Evolutionary conservation across 2,888 invertebrate species (phyloP).

Genomic region (Melinopterus prodromus): DNA sequence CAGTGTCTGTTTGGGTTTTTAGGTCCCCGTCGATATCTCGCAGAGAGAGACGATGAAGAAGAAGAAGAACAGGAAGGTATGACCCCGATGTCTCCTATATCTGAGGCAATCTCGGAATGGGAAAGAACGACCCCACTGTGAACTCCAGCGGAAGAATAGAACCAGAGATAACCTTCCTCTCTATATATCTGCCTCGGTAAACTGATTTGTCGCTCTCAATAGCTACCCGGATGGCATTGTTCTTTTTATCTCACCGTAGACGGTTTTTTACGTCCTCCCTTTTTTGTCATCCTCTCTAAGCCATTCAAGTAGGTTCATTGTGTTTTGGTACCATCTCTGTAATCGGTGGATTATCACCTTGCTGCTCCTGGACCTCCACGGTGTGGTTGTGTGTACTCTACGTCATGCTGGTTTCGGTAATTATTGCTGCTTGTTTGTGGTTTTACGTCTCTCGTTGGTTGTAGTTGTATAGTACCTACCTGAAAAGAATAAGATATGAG

Average conservation of each 20-base stretch:
- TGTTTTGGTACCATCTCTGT: not conserved
- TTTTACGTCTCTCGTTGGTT: not conserved
- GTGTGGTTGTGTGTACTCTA: not conserved
- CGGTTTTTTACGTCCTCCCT: not conserved
- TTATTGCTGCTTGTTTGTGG: not conserved
- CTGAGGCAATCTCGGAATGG: not conserved
- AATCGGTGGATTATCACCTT: not conserved
- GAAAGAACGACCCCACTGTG: conserved; percentile 40
- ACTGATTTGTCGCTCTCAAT: conserved; percentile 49
- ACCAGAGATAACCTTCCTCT: conserved; percentile 47
- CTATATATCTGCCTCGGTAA: conserved; percentile 43
- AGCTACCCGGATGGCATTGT: conserved; percentile 44
- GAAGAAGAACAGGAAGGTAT: conserved; percentile 32
- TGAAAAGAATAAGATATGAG: too few relatives aligned
- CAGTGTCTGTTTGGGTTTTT: conserved; percentile 29
- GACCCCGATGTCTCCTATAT: conserved; percentile 46
- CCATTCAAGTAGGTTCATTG: conserved; percentile 4
- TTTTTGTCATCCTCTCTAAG: not conserved
- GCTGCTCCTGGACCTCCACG: not conserved
- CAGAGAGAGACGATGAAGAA: conserved; percentile 6
- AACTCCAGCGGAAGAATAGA: conserved; percentile 44
- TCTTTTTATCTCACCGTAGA: conserved; percentile 37
- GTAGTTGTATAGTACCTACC: too few relatives aligned
- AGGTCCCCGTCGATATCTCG: conserved; percentile 34
- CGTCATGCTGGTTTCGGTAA: conserved; percentile 4